Evolutionary conservation across 2,888 invertebrate genomes (phyloP).

Genomic region (Steinernema carpocapsae): DNA sequence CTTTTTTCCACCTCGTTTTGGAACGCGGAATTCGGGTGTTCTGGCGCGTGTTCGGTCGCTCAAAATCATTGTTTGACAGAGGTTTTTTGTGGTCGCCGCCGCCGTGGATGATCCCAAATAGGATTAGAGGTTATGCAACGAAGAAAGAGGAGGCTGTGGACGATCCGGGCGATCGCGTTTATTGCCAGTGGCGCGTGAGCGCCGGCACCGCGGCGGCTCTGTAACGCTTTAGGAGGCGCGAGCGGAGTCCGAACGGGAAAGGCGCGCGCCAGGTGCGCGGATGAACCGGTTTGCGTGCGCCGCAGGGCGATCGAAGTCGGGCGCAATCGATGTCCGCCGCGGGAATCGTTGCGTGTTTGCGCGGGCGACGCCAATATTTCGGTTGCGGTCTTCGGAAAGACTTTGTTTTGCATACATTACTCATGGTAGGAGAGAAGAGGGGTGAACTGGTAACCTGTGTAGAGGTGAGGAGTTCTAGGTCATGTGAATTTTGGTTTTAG

Average conservation of each 20-base stretch:
- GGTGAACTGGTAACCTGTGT: no score
- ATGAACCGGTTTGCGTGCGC: constrained; percentile 9
- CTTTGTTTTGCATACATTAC: neutral
- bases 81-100: neutral
- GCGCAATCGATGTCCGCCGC: constrained; percentile 21
- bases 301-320: constrained; percentile 24
- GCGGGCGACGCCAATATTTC: neutral
- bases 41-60: no score
- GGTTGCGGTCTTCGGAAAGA: no score
- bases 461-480: no score
- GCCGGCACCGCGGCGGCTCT: no score
- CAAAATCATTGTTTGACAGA: neutral
- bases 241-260: constrained; percentile 14
- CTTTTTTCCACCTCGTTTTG: neutral
- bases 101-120: no score
- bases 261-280: neutral
- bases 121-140: no score
- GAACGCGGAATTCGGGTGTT: no score
- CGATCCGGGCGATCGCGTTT: neutral
- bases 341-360: neutral
- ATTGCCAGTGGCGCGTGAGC: neutral
- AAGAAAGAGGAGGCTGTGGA: neutral
- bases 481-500: no score
- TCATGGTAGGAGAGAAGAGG: no score
- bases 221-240: neutral